Conservation (phyloP, 1,140 invertebrate species). For the Maconellicoccus hirsutus region DNA sequence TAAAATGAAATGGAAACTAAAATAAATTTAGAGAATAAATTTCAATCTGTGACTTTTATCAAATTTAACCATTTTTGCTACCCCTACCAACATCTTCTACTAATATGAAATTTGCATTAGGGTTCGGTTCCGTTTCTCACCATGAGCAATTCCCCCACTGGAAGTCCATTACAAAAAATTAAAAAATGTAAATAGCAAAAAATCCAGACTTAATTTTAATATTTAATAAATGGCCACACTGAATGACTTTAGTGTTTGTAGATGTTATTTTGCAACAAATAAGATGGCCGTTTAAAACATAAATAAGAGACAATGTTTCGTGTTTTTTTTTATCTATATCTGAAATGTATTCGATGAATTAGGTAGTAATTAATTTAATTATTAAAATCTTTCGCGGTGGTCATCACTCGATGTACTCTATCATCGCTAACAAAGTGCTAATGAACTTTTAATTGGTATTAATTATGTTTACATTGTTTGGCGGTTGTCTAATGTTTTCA, state of each 20-base stretch:
- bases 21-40: no score
- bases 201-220: not conserved
- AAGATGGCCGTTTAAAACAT: constrained; percentile 13
- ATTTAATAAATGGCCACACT: constrained; percentile 6
- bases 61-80: no score
- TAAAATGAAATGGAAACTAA: not conserved
- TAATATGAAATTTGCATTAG: no score
- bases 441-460: constrained; percentile 22
- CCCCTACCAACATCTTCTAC: no score
- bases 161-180: no score
- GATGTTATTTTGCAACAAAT: constrained; percentile 20
- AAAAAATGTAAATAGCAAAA: not conserved
- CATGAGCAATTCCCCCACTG: no score
- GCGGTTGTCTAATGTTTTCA: constrained; percentile 22
- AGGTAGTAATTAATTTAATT: not conserved
- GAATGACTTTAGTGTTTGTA: not conserved
- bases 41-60: no score
- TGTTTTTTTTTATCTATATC: not conserved
- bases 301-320: constrained; percentile 20
- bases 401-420: not conserved
- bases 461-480: constrained; percentile 22
- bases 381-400: not conserved
- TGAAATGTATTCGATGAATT: constrained; percentile 6
- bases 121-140: no score
- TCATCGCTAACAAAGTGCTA: not conserved